Percentiles rank a stretch among this genome's conserved stretches.
phyloP scores from a whole-genome alignment of 2,888 invertebrate genomes.

The Eucera pruinosa region DNA sequence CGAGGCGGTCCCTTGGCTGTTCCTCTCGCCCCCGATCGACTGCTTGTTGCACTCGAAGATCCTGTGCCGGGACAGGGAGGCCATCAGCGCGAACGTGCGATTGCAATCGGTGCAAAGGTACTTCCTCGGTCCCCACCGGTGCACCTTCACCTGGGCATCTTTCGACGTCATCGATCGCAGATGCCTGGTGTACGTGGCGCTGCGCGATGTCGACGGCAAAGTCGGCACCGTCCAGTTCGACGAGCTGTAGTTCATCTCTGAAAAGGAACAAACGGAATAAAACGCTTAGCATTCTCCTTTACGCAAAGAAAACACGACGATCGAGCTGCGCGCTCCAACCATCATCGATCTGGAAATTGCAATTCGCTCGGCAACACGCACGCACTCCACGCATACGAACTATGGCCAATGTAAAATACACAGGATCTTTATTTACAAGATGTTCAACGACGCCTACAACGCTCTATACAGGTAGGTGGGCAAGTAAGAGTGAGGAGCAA shows the following conservation, averaged over 20 bases:
- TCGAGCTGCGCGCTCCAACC: background rate
- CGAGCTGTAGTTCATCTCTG: conserved; percentile 76
- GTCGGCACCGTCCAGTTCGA: conserved; percentile 79
- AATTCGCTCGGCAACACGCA: no score
- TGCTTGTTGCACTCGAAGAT: conserved; percentile 55
- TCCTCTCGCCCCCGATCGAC: background rate
- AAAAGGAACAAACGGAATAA: conserved; percentile 49
- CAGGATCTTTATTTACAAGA: conserved; percentile 49
- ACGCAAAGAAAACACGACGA: background rate
- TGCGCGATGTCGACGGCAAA: conserved; percentile 73
- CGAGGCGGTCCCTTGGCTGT: background rate
- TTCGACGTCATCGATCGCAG: conserved; percentile 74
- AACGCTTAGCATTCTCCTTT: conserved; percentile 9
- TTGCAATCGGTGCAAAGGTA: conserved; percentile 79
- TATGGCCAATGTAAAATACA: conserved; percentile 14
- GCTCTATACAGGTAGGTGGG: background rate
- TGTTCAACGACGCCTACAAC: conserved; percentile 5
- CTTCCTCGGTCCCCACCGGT: conserved; percentile 70
- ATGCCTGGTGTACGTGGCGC: conserved; percentile 63
- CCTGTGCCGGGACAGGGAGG: conserved; percentile 76
- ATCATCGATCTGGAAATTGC: background rate
- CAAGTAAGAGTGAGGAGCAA: no score
- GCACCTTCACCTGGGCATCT: conserved; percentile 41
- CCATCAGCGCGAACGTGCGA: conserved; percentile 75
- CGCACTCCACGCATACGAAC: background rate